Conservation (phyloP, 2,888 invertebrate genomes). For the Amiota mariae region DNA sequence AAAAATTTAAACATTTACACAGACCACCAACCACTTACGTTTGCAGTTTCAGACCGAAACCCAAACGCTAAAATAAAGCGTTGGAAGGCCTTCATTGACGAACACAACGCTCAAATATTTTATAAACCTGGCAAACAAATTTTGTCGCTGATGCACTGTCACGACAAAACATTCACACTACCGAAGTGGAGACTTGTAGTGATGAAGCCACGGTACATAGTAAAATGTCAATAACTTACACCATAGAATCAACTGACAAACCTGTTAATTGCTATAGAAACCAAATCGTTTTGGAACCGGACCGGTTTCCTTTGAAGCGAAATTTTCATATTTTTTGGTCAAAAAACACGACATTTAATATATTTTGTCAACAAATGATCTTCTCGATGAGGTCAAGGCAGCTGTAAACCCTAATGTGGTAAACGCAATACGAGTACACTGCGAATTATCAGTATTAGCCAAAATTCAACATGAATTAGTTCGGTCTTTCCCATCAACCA, state of each 20-base stretch:
- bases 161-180: conserved; percentile 28
- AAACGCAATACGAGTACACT: too few relatives aligned
- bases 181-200: background rate
- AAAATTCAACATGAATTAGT: too few relatives aligned
- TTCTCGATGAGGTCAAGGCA: too few relatives aligned
- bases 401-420: too few relatives aligned
- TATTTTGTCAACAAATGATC: too few relatives aligned
- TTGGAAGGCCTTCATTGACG: conserved; percentile 12
- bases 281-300: too few relatives aligned
- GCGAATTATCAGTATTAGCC: too few relatives aligned
- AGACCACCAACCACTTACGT: conserved; percentile 12
- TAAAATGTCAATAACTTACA: background rate
- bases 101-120: background rate
- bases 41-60: background rate
- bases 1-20: conserved; percentile 26
- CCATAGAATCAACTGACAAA: conserved; percentile 5
- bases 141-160: conserved; percentile 34
- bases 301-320: too few relatives aligned
- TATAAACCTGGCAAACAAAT: conserved; percentile 32
- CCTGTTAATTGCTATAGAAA: background rate
- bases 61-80: background rate
- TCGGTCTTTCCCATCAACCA: too few relatives aligned
- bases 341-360: too few relatives aligned
- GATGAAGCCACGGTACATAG: background rate
- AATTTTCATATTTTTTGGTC: too few relatives aligned